These are phyloP conservation scores for Trichechus manatus DNA, from an alignment of 2,113 vertebrate genomes.

Conservation along the genomic window DNA sequence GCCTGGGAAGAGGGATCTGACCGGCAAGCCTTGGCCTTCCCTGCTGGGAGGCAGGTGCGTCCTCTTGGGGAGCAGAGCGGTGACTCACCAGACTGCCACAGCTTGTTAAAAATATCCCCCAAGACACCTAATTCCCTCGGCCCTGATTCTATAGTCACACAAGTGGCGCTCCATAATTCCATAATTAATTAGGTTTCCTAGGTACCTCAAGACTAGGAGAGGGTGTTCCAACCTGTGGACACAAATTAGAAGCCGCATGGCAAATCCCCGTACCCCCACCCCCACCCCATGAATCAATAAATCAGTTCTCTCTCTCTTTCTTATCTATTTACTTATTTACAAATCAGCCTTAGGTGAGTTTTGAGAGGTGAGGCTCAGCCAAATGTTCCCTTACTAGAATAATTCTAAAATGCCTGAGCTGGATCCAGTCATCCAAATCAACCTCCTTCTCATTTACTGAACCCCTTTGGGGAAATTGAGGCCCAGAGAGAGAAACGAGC, in stretches of 20 bases:
- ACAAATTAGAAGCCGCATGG: neutral
- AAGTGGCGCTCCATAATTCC: neutral
- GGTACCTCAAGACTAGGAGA: conserved; percentile 56
- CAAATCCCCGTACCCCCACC: neutral
- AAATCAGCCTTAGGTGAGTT: neutral
- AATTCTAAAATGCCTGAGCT: conserved; percentile 30
- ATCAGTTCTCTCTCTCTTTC: neutral
- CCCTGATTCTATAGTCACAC: conserved; percentile 65
- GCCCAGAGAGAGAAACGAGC: neutral
- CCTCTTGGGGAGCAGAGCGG: conserved; percentile 30
- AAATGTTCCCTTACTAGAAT: neutral
- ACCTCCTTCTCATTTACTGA: neutral
- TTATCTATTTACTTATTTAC: neutral
- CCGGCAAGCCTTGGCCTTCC: neutral
- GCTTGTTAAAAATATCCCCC: conserved; percentile 59
- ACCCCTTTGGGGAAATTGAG: neutral
- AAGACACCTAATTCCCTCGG: conserved; percentile 68
- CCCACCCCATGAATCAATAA: neutral
- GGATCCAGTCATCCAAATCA: neutral
- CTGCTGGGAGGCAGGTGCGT: conserved; percentile 61
- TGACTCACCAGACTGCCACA: conserved; percentile 71
- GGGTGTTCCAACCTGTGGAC: conserved; percentile 56
- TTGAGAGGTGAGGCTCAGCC: neutral
- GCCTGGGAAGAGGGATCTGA: neutral
- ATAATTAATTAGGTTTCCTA: conserved; percentile 80